phyloP scores from a whole-genome alignment of 2,888 invertebrate species.

The Homarus gammarus region DNA sequence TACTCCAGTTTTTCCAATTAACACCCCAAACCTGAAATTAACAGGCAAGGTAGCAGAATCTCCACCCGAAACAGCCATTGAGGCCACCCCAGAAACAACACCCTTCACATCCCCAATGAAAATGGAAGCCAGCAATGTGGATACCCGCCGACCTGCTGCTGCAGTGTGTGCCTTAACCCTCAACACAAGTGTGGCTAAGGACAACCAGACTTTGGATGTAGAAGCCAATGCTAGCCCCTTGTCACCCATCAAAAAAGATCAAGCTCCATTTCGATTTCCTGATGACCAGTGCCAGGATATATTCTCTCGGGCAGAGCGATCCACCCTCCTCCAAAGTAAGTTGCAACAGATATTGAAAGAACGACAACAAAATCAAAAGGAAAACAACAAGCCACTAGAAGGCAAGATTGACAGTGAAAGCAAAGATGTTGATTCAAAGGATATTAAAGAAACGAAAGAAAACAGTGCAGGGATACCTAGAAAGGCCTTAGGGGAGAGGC shows the following conservation, averaged over 20 bases:
- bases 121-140: slow-evolving; percentile 44
- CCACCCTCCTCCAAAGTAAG: slow-evolving; percentile 59
- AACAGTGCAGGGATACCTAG: neutral
- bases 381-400: slow-evolving; percentile 32
- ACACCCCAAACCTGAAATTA: slow-evolving; percentile 42
- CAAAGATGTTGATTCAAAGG: slow-evolving; percentile 26
- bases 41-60: slow-evolving; percentile 59
- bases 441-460: slow-evolving; percentile 20
- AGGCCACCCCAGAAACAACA: slow-evolving; percentile 76
- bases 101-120: slow-evolving; percentile 73
- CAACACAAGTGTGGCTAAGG: slow-evolving; percentile 32
- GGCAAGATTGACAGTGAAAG: slow-evolving; percentile 20
- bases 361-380: slow-evolving; percentile 55
- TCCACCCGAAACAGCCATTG: slow-evolving; percentile 75
- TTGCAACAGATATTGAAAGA: slow-evolving; percentile 66
- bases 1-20: slow-evolving; percentile 66
- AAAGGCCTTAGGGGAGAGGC: neutral
- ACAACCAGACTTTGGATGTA: slow-evolving; percentile 21
- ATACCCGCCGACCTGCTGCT: slow-evolving; percentile 16
- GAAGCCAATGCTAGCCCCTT: slow-evolving; percentile 48
- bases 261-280: slow-evolving; percentile 62
- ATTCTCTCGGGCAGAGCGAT: slow-evolving; percentile 53
- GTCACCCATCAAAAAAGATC: slow-evolving; percentile 66
- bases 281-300: slow-evolving; percentile 67
- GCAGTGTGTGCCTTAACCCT: slow-evolving; percentile 37